A percentile compares a stretch with the other conserved stretches of the same genome.
These are phyloP conservation scores for Drosophila austrosaltans DNA, from an alignment of 2,888 invertebrate species.

Conservation along the genomic window DNA sequence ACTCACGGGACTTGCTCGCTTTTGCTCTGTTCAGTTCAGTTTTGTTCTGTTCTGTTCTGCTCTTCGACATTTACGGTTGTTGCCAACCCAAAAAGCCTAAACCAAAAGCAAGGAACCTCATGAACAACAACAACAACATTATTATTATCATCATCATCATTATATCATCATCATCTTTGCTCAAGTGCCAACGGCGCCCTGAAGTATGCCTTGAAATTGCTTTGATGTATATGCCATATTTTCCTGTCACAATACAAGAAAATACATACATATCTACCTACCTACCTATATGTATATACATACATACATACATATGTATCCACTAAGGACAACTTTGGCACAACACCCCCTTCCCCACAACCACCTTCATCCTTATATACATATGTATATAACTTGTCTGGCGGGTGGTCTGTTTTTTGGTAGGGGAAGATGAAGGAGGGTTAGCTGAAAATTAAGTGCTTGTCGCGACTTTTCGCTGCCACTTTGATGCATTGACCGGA, in stretches of 20 bases:
- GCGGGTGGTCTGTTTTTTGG: neutral
- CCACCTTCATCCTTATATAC: neutral
- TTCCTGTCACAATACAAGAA: conserved; percentile 48
- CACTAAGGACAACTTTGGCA: conserved; percentile 51
- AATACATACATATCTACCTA: conserved; percentile 17
- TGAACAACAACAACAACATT: neutral
- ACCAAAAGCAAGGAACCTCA: conserved; percentile 20
- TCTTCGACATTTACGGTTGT: conserved; percentile 65
- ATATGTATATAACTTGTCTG: neutral
- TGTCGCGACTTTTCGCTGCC: conserved; percentile 35
- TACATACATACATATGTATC: conserved; percentile 23
- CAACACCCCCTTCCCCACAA: conserved; percentile 12
- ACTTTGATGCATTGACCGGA: conserved; percentile 74
- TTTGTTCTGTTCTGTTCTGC: conserved; percentile 3
- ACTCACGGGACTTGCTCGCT: conserved; percentile 64
- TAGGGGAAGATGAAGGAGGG: neutral
- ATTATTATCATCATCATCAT: conserved; percentile 20
- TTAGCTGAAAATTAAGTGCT: conserved; percentile 66
- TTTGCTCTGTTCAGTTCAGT: conserved; percentile 23
- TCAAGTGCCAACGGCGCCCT: conserved; percentile 54
- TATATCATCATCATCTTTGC: conserved; percentile 21
- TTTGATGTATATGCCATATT: conserved; percentile 61
- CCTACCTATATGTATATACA: conserved; percentile 11
- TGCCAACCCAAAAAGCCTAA: conserved; percentile 48
- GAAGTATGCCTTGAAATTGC: conserved; percentile 66